phyloP scores from a whole-genome alignment of 2,797 vertebrate genomes.

The Acanthopagrus latus region DNA sequence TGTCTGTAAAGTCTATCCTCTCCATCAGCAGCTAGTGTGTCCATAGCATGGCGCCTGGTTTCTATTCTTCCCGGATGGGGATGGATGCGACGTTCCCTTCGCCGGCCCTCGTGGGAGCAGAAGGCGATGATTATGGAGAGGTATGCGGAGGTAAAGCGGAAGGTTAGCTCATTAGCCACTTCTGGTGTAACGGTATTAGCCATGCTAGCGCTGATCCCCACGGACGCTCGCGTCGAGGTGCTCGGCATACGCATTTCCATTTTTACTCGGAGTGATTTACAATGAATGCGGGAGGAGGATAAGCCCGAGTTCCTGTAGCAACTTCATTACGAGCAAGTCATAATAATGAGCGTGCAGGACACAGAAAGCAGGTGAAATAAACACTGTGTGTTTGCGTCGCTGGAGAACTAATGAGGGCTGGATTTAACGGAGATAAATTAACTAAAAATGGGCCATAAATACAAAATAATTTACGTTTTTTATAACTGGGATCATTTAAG shows the following conservation, averaged over 20 bases:
- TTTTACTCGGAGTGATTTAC: constrained; percentile 32
- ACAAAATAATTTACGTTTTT: background rate
- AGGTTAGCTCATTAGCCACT: constrained; percentile 65
- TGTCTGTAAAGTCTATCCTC: constrained; percentile 27
- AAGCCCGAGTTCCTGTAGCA: constrained; percentile 2
- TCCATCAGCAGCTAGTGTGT: constrained; percentile 34
- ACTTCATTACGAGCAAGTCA: constrained; percentile 18
- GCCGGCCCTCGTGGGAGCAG: constrained; percentile 29
- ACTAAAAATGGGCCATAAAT: background rate
- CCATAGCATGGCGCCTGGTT: background rate
- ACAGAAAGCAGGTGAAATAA: constrained; percentile 1
- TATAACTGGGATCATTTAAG: background rate
- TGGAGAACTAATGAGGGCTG: background rate
- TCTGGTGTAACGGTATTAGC: constrained; percentile 52
- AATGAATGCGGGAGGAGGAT: constrained; percentile 15
- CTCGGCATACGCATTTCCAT: constrained; percentile 38
- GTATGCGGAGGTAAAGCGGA: constrained; percentile 47
- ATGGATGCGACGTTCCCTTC: constrained; percentile 35
- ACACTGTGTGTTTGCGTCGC: background rate
- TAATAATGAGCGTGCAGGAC: constrained; percentile 18
- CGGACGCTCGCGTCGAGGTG: background rate
- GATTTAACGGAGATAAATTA: background rate
- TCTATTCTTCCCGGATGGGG: constrained; percentile 32
- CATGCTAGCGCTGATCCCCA: constrained; percentile 43
- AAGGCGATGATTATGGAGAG: constrained; percentile 50